A percentile compares a stretch with the other conserved stretches of the same genome.
Conservation (phyloP, 2,113 vertebrate genomes). For the Colossoma macropomum region DNA sequence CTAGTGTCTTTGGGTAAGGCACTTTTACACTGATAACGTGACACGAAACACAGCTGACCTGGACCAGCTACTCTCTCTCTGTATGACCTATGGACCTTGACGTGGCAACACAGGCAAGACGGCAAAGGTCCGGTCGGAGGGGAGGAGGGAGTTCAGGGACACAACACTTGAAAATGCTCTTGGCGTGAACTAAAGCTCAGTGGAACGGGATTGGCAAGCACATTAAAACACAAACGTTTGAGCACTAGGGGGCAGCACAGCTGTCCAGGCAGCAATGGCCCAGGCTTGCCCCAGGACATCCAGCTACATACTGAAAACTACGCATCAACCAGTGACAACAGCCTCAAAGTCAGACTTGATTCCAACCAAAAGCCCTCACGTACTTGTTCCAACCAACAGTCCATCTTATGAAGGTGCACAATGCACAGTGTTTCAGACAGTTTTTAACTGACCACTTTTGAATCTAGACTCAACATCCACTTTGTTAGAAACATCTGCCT, state of each 20-base stretch:
- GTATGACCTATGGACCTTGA: constrained; percentile 39
- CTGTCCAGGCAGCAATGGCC: background rate
- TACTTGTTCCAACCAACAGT: too few relatives aligned
- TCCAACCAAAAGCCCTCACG: too few relatives aligned
- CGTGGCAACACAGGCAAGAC: constrained; percentile 69
- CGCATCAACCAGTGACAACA: background rate
- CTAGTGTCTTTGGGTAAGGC: constrained; percentile 73
- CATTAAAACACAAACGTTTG: background rate
- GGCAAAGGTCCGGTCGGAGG: constrained; percentile 51
- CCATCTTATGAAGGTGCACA: too few relatives aligned
- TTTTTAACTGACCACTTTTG: too few relatives aligned
- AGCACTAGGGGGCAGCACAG: background rate
- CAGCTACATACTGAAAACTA: background rate
- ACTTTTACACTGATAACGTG: constrained; percentile 62
- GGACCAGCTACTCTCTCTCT: constrained; percentile 15
- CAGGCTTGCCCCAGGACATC: background rate
- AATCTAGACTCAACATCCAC: too few relatives aligned
- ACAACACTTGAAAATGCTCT: constrained; percentile 35
- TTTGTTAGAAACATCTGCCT: too few relatives aligned
- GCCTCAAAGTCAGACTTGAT: background rate
- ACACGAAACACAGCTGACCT: constrained; percentile 3
- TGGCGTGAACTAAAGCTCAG: constrained; percentile 47
- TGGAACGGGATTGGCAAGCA: background rate
- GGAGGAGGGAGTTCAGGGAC: constrained; percentile 22
- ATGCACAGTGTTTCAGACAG: too few relatives aligned